Percentiles rank a stretch among this genome's conserved stretches.
Conservation (phyloP, 2,113 vertebrate genomes). For the Osmerus eperlanus region DNA sequence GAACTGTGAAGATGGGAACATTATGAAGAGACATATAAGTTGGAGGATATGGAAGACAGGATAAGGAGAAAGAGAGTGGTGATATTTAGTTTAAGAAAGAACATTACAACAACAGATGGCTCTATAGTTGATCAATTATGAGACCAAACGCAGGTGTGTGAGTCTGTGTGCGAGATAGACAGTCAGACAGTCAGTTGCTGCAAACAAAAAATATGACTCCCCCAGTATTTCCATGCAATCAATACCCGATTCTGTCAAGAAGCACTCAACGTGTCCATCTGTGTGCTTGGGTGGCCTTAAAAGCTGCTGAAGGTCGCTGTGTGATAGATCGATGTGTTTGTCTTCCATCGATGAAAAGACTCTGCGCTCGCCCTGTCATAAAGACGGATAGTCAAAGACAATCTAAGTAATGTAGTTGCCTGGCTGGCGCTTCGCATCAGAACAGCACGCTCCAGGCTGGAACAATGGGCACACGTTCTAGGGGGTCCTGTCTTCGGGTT, state of each 20-base stretch:
- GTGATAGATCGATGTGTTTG: slow-evolving; percentile 74
- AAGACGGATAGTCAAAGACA: slow-evolving; percentile 73
- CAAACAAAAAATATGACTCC: slow-evolving; percentile 62
- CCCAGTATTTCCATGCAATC: slow-evolving; percentile 69
- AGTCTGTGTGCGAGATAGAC: slow-evolving; percentile 23
- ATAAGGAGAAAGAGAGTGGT: too few species aligned
- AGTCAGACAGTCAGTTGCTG: slow-evolving; percentile 19
- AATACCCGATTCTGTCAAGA: slow-evolving; percentile 65
- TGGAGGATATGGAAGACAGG: too few species aligned
- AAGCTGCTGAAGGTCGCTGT: slow-evolving; percentile 65
- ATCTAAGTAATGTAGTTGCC: slow-evolving; percentile 68
- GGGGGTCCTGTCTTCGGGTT: too few species aligned
- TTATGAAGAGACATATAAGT: too few species aligned
- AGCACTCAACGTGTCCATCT: slow-evolving; percentile 69
- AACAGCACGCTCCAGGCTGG: slow-evolving; percentile 8
- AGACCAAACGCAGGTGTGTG: slow-evolving; percentile 32
- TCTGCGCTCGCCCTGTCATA: slow-evolving; percentile 63
- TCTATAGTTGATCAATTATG: slow-evolving; percentile 27
- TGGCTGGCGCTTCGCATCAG: slow-evolving; percentile 27
- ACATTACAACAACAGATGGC: too few species aligned
- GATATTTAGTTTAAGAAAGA: too few species aligned
- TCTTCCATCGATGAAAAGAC: slow-evolving; percentile 62
- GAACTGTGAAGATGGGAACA: neutral
- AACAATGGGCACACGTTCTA: too few species aligned
- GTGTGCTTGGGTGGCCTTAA: slow-evolving; percentile 58